Conservation (phyloP, 2,113 vertebrate genomes). For the Piaya cayana region DNA sequence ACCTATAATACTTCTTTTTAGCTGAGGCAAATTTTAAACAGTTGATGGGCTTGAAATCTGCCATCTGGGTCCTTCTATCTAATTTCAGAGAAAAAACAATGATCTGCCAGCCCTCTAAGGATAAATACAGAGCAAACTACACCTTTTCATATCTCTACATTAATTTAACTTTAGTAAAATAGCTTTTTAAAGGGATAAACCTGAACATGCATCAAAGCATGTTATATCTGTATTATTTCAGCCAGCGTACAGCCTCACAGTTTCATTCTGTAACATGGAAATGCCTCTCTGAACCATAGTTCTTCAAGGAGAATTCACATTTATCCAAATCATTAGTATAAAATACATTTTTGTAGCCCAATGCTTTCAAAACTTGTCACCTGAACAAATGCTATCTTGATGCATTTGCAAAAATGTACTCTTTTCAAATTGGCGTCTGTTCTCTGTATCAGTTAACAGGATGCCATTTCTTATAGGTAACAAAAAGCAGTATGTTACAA, state of each 20-base stretch:
- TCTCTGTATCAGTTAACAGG: neutral
- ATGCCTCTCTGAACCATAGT: neutral
- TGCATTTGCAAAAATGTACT: neutral
- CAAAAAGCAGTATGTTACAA: neutral
- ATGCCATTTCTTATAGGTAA: neutral
- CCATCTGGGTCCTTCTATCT: slow-evolving; percentile 58
- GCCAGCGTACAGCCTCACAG: neutral
- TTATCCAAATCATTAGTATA: neutral
- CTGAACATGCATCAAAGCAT: neutral
- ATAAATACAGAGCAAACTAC: slow-evolving; percentile 56
- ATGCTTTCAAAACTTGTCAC: neutral
- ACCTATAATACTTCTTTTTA: slow-evolving; percentile 57
- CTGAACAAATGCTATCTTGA: neutral
- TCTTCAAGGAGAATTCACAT: neutral
- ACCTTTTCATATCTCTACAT: slow-evolving; percentile 47
- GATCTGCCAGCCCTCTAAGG: slow-evolving; percentile 45
- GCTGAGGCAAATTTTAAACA: slow-evolving; percentile 66
- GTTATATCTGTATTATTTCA: slow-evolving; percentile 55
- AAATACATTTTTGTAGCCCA: neutral
- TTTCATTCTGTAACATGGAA: neutral
- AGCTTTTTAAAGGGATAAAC: slow-evolving; percentile 41
- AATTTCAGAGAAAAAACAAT: slow-evolving; percentile 64
- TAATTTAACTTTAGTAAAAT: slow-evolving; percentile 56
- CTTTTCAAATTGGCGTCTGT: neutral
- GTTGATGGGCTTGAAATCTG: slow-evolving; percentile 65